A percentile compares a stretch with the other conserved stretches of the same genome.
These are phyloP conservation scores for Aspiorhynchus laticeps DNA, from an alignment of 2,113 vertebrate genomes.

Conservation along the genomic window DNA sequence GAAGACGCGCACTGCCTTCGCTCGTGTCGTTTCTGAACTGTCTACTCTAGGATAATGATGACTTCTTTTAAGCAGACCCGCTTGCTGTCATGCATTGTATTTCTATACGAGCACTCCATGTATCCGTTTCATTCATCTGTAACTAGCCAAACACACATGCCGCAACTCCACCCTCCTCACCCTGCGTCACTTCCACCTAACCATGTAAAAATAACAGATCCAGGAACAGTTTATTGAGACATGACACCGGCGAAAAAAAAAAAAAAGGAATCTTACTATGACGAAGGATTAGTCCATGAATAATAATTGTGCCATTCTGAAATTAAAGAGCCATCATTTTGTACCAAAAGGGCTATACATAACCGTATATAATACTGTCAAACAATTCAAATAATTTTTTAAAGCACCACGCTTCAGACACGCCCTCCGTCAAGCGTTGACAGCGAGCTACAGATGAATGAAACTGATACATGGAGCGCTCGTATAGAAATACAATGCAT, in stretches of 20 bases:
- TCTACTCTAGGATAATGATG: conserved; percentile 5
- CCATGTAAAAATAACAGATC: neutral
- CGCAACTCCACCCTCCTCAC: conserved; percentile 23
- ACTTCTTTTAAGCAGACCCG: conserved; percentile 24
- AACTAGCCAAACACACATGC: conserved; percentile 6
- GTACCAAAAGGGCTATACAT: neutral
- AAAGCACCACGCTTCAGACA: too few species aligned
- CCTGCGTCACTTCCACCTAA: conserved; percentile 27
- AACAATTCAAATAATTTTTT: too few species aligned
- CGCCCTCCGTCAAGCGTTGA: too few species aligned
- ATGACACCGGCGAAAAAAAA: neutral
- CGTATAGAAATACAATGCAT: too few species aligned
- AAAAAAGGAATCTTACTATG: neutral
- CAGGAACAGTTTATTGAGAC: neutral
- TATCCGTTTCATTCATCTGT: conserved; percentile 16
- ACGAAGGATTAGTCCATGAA: neutral
- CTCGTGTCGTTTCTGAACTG: conserved; percentile 26
- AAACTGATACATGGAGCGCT: too few species aligned
- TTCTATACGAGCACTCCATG: conserved; percentile 6
- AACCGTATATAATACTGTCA: too few species aligned
- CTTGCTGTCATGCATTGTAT: conserved; percentile 16
- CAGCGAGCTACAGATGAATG: too few species aligned
- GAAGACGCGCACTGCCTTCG: neutral
- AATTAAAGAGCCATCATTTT: neutral
- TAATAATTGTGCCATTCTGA: neutral